Percentiles rank a stretch among this genome's conserved stretches.
phyloP scores from a whole-genome alignment of 2,888 invertebrate species.

The Ormyrus pomaceus region DNA sequence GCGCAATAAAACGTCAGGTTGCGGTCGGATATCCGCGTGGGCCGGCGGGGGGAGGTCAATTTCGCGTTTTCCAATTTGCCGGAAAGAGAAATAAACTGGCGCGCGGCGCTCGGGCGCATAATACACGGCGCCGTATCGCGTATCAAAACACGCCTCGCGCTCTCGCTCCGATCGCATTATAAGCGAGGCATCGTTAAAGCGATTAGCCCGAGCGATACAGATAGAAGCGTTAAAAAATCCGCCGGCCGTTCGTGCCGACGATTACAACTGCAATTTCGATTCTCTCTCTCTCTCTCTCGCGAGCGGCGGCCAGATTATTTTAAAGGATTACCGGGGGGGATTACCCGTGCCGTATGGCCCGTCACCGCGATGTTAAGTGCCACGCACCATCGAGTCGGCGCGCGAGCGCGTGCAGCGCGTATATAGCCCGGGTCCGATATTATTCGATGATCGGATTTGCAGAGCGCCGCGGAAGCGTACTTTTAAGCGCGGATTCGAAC shows the following conservation, averaged over 20 bases:
- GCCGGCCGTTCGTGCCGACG: slow-evolving; percentile 62
- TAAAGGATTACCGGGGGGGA: slow-evolving; percentile 71
- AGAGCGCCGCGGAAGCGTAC: not conserved
- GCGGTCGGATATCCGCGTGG: not conserved
- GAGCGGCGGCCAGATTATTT: slow-evolving; percentile 68
- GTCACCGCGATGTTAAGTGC: slow-evolving; percentile 66
- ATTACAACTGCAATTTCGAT: slow-evolving; percentile 73
- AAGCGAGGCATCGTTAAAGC: slow-evolving; percentile 73
- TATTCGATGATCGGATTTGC: slow-evolving; percentile 55
- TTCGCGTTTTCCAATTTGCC: slow-evolving; percentile 47
- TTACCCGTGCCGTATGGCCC: slow-evolving; percentile 65
- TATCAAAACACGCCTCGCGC: slow-evolving; percentile 26
- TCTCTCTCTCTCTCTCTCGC: slow-evolving; percentile 61
- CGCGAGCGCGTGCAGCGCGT: not conserved
- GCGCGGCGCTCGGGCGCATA: not conserved
- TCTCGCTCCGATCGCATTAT: slow-evolving; percentile 72
- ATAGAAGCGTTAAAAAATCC: slow-evolving; percentile 40
- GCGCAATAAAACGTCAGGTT: slow-evolving; percentile 41
- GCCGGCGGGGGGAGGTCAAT: not conserved
- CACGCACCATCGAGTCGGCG: slow-evolving; percentile 52
- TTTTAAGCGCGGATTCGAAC: slow-evolving; percentile 13
- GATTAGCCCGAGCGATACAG: slow-evolving; percentile 65
- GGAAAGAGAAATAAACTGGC: slow-evolving; percentile 44
- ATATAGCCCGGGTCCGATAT: slow-evolving; percentile 33
- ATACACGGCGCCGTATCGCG: not conserved